Evolutionary conservation across 1,140 invertebrate genomes (phyloP).

Genomic region (Acromyrmex echinatior): DNA sequence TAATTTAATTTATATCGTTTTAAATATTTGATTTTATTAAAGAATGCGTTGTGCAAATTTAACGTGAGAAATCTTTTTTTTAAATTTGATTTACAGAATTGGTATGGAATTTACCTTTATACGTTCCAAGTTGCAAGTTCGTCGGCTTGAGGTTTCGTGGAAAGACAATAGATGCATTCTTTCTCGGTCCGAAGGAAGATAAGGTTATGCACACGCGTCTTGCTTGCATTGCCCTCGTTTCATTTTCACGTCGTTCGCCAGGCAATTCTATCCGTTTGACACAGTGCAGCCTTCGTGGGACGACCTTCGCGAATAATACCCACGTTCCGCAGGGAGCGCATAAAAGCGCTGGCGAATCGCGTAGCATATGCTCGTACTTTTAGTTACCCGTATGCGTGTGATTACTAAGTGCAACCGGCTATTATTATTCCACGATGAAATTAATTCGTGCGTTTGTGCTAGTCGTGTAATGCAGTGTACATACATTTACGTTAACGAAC

Average conservation of each 20-base stretch:
- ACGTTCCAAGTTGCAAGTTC: constrained; percentile 12
- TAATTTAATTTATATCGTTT: background rate
- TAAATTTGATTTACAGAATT: background rate
- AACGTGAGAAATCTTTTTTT: background rate
- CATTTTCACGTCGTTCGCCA: constrained; percentile 69
- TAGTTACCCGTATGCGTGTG: constrained; percentile 37
- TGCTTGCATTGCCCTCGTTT: constrained; percentile 69
- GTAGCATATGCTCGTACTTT: constrained; percentile 35
- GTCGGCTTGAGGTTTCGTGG: constrained; percentile 52
- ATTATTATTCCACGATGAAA: constrained; percentile 56
- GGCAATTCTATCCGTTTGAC: constrained; percentile 69
- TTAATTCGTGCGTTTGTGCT: constrained; percentile 43
- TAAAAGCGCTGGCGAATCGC: constrained; percentile 39
- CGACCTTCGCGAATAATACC: constrained; percentile 72
- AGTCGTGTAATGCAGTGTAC: constrained; percentile 9
- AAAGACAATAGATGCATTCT: constrained; percentile 65
- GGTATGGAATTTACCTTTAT: background rate
- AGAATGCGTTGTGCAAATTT: background rate
- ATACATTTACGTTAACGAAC: constrained; percentile 45
- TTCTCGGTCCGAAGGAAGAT: constrained; percentile 24
- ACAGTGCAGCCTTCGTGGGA: constrained; percentile 68
- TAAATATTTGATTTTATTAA: background rate
- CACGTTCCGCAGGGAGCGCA: constrained; percentile 28
- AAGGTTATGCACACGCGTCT: constrained; percentile 30
- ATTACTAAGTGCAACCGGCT: constrained; percentile 51